Evolutionary conservation across 2,888 invertebrate species (phyloP).

Genomic region (Microdon myrmicae): DNA sequence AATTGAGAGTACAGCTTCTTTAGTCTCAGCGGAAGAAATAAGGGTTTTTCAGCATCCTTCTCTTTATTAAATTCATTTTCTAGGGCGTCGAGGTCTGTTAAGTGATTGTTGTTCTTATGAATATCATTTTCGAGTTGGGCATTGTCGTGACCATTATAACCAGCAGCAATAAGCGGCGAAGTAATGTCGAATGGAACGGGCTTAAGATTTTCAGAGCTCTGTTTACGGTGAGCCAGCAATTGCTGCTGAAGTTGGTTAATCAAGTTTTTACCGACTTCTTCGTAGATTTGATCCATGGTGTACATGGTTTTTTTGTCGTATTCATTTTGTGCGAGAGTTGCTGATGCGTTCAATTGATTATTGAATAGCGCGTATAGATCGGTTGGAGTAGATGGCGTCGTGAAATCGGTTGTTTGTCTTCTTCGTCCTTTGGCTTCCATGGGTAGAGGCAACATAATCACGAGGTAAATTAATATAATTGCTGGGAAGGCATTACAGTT

Average conservation of each 20-base stretch:
- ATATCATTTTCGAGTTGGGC: too few relatives aligned
- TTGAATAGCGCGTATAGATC: conserved; percentile 28
- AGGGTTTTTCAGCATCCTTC: too few relatives aligned
- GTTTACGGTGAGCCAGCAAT: too few relatives aligned
- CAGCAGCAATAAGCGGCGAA: too few relatives aligned
- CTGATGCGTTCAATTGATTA: conserved; percentile 24
- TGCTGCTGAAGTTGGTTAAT: conserved; percentile 16
- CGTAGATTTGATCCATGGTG: conserved; percentile 19
- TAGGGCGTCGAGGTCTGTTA: too few relatives aligned
- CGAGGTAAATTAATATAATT: conserved; percentile 42
- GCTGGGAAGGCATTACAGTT: conserved; percentile 33
- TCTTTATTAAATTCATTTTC: too few relatives aligned
- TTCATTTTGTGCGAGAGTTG: conserved; percentile 25
- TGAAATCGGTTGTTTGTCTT: neutral
- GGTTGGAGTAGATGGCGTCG: neutral
- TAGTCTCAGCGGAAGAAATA: too few relatives aligned
- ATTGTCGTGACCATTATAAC: too few relatives aligned
- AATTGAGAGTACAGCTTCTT: too few relatives aligned
- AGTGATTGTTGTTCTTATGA: too few relatives aligned
- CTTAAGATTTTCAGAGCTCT: too few relatives aligned
- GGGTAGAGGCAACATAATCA: conserved; percentile 15
- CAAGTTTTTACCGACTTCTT: conserved; percentile 9
- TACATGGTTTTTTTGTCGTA: conserved; percentile 10
- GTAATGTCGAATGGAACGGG: too few relatives aligned
- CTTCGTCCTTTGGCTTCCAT: neutral